Evolutionary conservation across 1,140 invertebrate species (phyloP), one percentile per base, ranked within the genome.

Genomic region (Calosoma granatense): DNA sequence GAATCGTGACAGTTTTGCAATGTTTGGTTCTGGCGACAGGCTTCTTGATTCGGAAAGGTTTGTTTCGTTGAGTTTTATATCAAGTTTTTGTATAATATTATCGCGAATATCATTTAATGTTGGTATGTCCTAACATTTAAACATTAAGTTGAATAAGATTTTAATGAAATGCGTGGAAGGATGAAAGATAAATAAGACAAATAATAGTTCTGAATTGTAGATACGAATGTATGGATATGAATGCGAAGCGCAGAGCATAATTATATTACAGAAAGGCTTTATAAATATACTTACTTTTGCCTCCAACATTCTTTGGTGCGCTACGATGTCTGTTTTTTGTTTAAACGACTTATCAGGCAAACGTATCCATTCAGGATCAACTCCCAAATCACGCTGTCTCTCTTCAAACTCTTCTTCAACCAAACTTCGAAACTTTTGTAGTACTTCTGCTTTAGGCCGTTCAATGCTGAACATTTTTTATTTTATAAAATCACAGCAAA

Each of bases 351-450:
- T 60, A 22, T 62, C n/a, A 1, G 70, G 67, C 20, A 71, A 51
- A 11, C 66, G 56, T 52, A 62, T 67, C 66, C 67, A 70, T 51
- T 61, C 55, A 41, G 65, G 60, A 9, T 64, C 65, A 41, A 71
- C 61, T 6, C 68, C 70, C 17, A 70, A 57, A 12, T 66, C 63
- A 58, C 62, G 61, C 22, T 70, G 54, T 51, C 60, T 61, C 19
- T 52, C 53, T 30, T 51, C 41, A 43, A 71, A 20, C 14, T 60
- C 41, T 20, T 63, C 55, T 51, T 64, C 56, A 0, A 71, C 52
- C 58, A 68, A 59, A 20, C 56, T 53, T 30, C 60, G 60, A 21
- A 66, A 56, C n/a, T 61, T 56, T 47, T 62, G 47, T 19, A 60
- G 54, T 9, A 64, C 53, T 17, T 63, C 58, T 17, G 56, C 12